A percentile compares a stretch with the other conserved stretches of the same genome.
Conservation (phyloP, 2,797 vertebrate genomes). For the Poecilia velifera region DNA sequence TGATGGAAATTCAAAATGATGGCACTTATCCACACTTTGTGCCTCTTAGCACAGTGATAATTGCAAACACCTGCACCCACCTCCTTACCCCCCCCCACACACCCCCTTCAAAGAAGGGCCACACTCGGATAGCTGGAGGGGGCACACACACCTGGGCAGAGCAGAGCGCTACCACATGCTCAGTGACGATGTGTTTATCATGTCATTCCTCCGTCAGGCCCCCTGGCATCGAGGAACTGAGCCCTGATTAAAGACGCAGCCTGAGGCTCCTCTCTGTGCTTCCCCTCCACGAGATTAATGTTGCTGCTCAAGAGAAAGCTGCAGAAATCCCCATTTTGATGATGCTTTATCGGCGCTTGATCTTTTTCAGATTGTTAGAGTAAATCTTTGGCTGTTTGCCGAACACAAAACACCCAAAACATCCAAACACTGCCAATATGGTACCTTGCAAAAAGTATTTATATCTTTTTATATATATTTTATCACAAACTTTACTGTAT, state of each 20-base stretch:
- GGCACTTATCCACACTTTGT: conserved; percentile 85
- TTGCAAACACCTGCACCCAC: conserved; percentile 84
- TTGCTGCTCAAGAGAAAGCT: conserved; percentile 23
- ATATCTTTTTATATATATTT: not conserved
- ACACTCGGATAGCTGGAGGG: conserved; percentile 80
- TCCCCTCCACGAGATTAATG: conserved; percentile 37
- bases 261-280: conserved; percentile 42
- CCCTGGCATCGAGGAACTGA: conserved; percentile 48
- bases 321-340: conserved; percentile 38
- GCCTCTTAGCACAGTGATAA: conserved; percentile 85
- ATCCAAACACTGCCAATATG: not conserved
- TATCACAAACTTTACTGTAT: too few species aligned
- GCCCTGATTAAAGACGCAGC: conserved; percentile 65
- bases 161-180: conserved; percentile 76
- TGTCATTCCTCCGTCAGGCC: conserved; percentile 65
- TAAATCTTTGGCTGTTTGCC: conserved; percentile 1
- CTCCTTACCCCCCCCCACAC: conserved; percentile 33
- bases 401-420: not conserved
- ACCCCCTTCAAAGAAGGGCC: conserved; percentile 78
- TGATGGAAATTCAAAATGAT: conserved; percentile 87
- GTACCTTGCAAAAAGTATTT: not conserved
- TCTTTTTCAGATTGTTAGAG: conserved; percentile 10
- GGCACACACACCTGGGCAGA: conserved; percentile 77
- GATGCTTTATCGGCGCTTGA: conserved; percentile 6
- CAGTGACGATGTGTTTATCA: conserved; percentile 64